Percentiles rank a stretch among this genome's conserved stretches.
Conservation (phyloP, 2,113 vertebrate species). For the Pedetes capensis region DNA sequence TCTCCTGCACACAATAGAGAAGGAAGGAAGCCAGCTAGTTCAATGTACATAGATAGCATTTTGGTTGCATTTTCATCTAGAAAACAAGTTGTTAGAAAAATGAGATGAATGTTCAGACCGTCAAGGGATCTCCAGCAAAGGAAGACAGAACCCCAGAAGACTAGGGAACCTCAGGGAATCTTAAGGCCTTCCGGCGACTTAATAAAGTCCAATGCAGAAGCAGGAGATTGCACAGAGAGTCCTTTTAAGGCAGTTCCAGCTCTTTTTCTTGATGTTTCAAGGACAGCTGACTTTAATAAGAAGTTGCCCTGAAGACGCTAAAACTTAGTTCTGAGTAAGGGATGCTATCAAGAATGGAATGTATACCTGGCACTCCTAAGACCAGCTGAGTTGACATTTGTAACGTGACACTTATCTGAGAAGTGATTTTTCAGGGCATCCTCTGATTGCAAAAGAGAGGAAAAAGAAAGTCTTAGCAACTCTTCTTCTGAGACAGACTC, state of each 20-base stretch:
- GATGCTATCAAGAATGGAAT: not conserved
- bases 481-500: not conserved
- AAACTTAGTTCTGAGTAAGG: not conserved
- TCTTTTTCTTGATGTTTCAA: not conserved
- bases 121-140: not conserved
- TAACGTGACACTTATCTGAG: not conserved
- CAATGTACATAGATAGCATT: not conserved
- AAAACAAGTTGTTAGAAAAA: conserved; percentile 11
- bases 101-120: not conserved
- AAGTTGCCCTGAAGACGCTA: not conserved
- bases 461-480: not conserved
- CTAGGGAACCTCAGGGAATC: not conserved
- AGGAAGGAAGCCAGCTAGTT: not conserved
- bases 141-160: not conserved
- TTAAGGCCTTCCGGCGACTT: not conserved
- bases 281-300: not conserved
- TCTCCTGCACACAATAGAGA: not conserved
- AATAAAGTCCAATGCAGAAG: not conserved
- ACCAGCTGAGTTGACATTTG: not conserved
- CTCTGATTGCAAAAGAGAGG: not conserved
- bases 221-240: not conserved
- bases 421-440: not conserved
- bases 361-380: not conserved
- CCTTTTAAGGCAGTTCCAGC: not conserved
- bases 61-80: not conserved